Conservation (phyloP, 2,797 vertebrate species). For the Picus viridis region DNA sequence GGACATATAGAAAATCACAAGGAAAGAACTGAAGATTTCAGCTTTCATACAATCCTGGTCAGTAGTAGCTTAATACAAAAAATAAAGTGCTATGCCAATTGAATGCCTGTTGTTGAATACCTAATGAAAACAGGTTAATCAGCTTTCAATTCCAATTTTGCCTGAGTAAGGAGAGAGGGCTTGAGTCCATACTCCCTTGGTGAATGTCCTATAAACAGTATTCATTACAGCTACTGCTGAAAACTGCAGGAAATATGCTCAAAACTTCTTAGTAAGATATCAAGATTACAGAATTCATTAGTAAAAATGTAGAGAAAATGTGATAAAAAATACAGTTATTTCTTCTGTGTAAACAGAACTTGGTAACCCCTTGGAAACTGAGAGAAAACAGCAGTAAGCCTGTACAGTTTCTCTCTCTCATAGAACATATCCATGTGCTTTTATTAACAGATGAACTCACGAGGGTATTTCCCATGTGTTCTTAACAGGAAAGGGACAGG, state of each 20-base stretch:
- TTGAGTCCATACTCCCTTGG: slow-evolving; percentile 10
- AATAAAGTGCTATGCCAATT: not conserved
- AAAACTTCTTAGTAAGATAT: not conserved
- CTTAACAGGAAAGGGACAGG: not conserved
- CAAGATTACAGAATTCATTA: not conserved
- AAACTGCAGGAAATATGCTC: slow-evolving; percentile 3
- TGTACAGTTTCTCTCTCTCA: not conserved
- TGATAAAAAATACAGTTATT: not conserved
- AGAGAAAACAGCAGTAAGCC: not conserved
- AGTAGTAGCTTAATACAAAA: not conserved
- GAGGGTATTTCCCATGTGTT: not conserved
- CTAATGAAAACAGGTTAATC: not conserved
- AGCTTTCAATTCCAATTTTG: slow-evolving; percentile 26
- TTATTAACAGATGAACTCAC: not conserved
- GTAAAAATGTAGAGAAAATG: not conserved
- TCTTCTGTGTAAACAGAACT: not conserved
- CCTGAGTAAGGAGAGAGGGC: slow-evolving; percentile 53
- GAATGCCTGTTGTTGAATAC: not conserved
- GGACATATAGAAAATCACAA: not conserved
- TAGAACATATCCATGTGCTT: accelerated
- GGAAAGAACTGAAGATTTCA: not conserved
- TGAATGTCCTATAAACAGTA: slow-evolving; percentile 22
- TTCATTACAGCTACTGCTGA: slow-evolving; percentile 26
- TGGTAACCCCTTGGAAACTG: not conserved
- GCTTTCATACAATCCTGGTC: slow-evolving; percentile 1